Conservation (phyloP, 1,140 invertebrate genomes). For the Aricia agestis region DNA sequence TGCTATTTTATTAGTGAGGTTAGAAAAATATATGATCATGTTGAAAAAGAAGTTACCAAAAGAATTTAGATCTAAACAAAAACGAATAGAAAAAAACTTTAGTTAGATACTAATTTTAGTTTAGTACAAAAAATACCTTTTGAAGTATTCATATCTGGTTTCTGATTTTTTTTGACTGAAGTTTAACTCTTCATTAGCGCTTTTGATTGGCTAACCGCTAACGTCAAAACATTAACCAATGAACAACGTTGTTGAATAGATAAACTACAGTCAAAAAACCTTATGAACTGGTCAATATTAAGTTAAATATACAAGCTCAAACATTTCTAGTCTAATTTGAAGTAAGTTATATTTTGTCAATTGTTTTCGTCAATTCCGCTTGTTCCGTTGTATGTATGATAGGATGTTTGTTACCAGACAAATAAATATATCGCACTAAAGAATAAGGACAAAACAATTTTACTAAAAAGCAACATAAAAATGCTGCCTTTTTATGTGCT, state of each 20-base stretch:
- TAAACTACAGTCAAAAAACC: too few species aligned
- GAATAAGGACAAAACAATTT: neutral
- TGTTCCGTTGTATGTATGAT: constrained; percentile 18
- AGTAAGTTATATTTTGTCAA: constrained; percentile 32
- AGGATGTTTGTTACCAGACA: neutral
- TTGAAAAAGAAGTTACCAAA: neutral
- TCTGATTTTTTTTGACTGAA: too few species aligned
- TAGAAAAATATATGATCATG: neutral
- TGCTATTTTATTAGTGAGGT: neutral
- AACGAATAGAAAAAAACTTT: neutral
- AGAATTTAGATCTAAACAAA: neutral
- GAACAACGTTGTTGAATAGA: too few species aligned
- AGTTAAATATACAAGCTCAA: neutral
- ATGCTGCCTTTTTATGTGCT: too few species aligned
- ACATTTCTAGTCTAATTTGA: neutral
- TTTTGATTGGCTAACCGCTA: too few species aligned
- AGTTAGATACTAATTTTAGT: neutral
- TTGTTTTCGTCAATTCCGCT: constrained; percentile 32
- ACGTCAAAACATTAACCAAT: too few species aligned
- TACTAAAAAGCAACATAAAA: neutral
- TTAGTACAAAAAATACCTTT: neutral
- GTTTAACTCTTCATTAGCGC: too few species aligned
- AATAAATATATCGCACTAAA: neutral
- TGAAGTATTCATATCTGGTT: neutral
- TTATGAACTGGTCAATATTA: too few species aligned